phyloP scores from a whole-genome alignment of 2,113 vertebrate genomes.

The Seriola quinqueradiata region DNA sequence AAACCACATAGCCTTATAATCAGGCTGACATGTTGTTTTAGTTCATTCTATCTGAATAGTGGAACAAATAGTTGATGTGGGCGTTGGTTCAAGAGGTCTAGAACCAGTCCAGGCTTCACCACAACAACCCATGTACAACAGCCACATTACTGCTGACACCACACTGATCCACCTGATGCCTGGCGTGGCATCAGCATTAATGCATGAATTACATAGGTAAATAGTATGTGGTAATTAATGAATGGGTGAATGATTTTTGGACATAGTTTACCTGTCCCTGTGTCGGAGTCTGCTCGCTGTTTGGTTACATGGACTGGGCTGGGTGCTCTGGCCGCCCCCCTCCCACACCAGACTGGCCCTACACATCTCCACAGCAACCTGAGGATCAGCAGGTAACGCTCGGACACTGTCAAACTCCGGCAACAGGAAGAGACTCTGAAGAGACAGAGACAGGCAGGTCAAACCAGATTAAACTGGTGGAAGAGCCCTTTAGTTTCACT shows the following conservation, averaged over 20 bases:
- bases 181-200: no score
- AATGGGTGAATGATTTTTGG: background rate
- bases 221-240: background rate
- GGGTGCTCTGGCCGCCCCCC: conserved; percentile 89
- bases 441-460: conserved; percentile 81
- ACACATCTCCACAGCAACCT: conserved; percentile 90
- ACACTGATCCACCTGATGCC: no score
- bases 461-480: background rate
- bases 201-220: no score
- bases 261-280: conserved; percentile 46
- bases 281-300: conserved; percentile 76
- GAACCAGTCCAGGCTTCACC: no score
- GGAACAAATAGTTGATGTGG: no score
- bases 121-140: no score
- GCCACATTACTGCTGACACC: no score
- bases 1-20: no score
- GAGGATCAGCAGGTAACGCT: conserved; percentile 88
- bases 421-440: conserved; percentile 96
- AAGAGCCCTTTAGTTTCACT: background rate
- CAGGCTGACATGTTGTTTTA: no score
- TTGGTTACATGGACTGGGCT: conserved; percentile 91
- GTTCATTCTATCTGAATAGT: no score
- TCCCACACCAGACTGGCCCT: conserved; percentile 94
- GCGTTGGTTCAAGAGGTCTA: no score
- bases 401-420: conserved; percentile 92